Evolutionary conservation across 2,888 invertebrate genomes (phyloP), one percentile per base, ranked within the genome.

Genomic region (Pharmacophagus antenor): DNA sequence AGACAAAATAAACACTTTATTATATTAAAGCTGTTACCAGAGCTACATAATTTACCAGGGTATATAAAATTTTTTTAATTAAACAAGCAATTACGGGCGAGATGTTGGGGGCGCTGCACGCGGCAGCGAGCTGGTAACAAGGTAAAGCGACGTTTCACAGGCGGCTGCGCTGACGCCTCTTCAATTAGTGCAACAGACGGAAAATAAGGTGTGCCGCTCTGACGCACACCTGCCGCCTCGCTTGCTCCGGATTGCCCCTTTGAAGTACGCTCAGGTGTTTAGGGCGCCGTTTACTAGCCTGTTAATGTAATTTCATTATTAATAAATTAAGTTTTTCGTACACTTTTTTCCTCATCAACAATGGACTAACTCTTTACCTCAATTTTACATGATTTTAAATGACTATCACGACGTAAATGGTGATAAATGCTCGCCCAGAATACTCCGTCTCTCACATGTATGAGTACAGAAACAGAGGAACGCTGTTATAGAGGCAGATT

Each of bases 171-270:
- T 66, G 68, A 67, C 70, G 70, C 71, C 73, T 70, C 66, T 69
- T 62, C 73, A 76, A 80, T 81, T 80, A 82, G 77, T 62, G 71
- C 80, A 78, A 65, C 67, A 82, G 81, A 82, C 82, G 79, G 82
- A 77, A 80, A 82, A 82, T 83, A 79, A 78, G 68, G 62, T 46
- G 42, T 46, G 58, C 66, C 51, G 65, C 65, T 65, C 66, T 70
- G 67, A 67, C 63, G 62, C 59, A 48, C 60, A 59, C 63, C 61
- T 54, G 46, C 56, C 51, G 57, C 58, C 53, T 55, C 59, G 58
- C 53, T 57, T 51, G 25, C 42, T 50, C 51, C 50, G 18, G 56
- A 57, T 59, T 57, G 42, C 52, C 56, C 48, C 61, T 61, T 61
- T 61, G 61, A 61, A 61, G 61, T 61, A 48, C 41, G 25, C 61